These are phyloP conservation scores for Halocaridina rubra DNA, from an alignment of 2,888 invertebrate genomes.

Conservation along the genomic window DNA sequence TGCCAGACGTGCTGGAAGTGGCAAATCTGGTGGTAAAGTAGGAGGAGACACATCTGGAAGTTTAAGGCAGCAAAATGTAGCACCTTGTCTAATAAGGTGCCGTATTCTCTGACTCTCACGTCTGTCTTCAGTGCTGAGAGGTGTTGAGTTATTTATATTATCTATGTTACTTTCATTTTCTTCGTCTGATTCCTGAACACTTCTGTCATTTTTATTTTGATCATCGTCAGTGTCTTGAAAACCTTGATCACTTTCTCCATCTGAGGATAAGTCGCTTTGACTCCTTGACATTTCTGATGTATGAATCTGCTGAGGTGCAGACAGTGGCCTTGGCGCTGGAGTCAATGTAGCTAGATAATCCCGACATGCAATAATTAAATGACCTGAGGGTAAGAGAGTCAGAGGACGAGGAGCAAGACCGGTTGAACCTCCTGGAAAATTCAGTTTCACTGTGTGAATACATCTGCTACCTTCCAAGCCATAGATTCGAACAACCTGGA, in stretches of 20 bases:
- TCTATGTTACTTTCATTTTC: not conserved
- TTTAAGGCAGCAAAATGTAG: constrained; percentile 54
- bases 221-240: not conserved
- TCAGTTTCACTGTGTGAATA: constrained; percentile 23
- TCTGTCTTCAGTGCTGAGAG: constrained; percentile 17
- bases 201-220: not conserved
- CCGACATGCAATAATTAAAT: constrained; percentile 36
- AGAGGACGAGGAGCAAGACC: constrained; percentile 30
- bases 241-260: constrained; percentile 6
- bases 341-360: constrained; percentile 39
- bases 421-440: constrained; percentile 26
- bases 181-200: not conserved
- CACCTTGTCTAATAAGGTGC: constrained; percentile 48
- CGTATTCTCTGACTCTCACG: constrained; percentile 27
- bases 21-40: constrained; percentile 37
- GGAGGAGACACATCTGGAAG: constrained; percentile 17
- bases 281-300: not conserved
- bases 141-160: not conserved
- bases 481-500: constrained; percentile 46
- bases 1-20: constrained; percentile 46
- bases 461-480: constrained; percentile 33
- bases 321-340: not conserved
- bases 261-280: not conserved
- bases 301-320: not conserved
- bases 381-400: constrained; percentile 26